Evolutionary conservation across 2,888 invertebrate species (phyloP), one percentile per base, ranked within the genome.

Genomic region (Eupithecia inturbata): DNA sequence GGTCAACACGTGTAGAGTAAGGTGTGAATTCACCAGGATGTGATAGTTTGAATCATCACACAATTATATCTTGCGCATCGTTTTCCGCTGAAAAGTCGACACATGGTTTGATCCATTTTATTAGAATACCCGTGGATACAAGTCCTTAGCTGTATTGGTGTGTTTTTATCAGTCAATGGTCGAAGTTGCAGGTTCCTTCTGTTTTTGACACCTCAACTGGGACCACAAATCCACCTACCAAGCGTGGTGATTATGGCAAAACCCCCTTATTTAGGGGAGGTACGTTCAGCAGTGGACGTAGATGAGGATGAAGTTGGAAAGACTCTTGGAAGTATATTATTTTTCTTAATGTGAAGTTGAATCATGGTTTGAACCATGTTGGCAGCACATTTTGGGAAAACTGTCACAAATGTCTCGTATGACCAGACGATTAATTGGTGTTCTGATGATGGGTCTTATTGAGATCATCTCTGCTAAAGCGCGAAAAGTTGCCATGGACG

Each of bases 1-100:
- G 82, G 79, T 76, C 77, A 82, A 82, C 87, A 89, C 84, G 85
- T 91, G 90, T 86, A 84, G 83, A 78, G 79, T 81, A 82, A 83
- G 78, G 82, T 75, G 82, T 68, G 60, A 68, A 68, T 86, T 85
- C 83, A 80, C 84, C 87, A 87, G 88, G 88, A 89, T 85, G 84
- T 82, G 85, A 80, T 84, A 81, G 70, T 26, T 71, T 80, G 78
- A 80, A 77, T 80, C 78, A 80, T 75, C 64, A 73, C 73, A 67
- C 63, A 66, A 31, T 49, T 36, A 60, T 57, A 60, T 60, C 39
- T 66, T 66, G 22, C 9, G 26, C 6, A 12, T 64, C 7, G 5
- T 36, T 16, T 66, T 39, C 39, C 66, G 39, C 22, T 66, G 22
- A 66, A 39, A 36, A 22, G 33, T 39, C 12, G 2, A 14, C 26